phyloP scores from a whole-genome alignment of 2,797 vertebrate species.

The Pipistrellus pygmaeus region DNA sequence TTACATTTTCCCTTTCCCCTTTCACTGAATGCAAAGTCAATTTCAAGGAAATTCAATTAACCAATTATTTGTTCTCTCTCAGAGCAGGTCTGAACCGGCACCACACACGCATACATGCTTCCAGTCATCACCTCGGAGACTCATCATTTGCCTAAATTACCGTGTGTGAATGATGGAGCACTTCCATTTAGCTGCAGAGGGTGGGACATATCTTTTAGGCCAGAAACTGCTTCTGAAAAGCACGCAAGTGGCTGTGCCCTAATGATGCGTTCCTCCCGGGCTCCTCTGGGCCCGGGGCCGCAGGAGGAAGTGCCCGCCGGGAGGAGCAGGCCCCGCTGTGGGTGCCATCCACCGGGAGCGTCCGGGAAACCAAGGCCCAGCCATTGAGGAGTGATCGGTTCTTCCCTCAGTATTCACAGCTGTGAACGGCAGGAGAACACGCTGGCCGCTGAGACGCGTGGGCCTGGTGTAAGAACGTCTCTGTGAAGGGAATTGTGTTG shows the following conservation, averaged over 20 bases:
- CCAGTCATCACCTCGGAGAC: conserved; percentile 10
- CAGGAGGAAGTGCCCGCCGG: background rate
- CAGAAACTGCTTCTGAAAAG: background rate
- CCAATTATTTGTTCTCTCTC: background rate
- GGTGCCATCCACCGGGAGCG: background rate
- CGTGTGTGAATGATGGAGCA: background rate
- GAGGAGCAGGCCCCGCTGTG: rapidly evolving
- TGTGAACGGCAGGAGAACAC: background rate
- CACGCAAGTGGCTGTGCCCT: background rate
- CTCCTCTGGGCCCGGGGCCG: background rate
- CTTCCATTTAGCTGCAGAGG: conserved; percentile 23
- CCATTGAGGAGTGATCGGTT: background rate
- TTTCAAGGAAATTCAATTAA: conserved; percentile 45
- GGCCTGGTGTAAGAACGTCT: background rate
- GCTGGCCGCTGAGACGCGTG: background rate
- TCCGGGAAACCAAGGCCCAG: background rate
- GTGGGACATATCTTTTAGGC: background rate
- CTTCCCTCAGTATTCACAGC: background rate
- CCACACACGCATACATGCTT: background rate
- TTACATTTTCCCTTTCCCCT: conserved; percentile 46
- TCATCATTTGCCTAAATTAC: background rate
- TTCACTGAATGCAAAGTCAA: conserved; percentile 62
- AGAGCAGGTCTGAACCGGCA: background rate
- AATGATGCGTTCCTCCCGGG: background rate
- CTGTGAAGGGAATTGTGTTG: background rate